Base-by-base conservation (phyloP, 2,888 invertebrate species). In the Tipula helvola region DNA sequence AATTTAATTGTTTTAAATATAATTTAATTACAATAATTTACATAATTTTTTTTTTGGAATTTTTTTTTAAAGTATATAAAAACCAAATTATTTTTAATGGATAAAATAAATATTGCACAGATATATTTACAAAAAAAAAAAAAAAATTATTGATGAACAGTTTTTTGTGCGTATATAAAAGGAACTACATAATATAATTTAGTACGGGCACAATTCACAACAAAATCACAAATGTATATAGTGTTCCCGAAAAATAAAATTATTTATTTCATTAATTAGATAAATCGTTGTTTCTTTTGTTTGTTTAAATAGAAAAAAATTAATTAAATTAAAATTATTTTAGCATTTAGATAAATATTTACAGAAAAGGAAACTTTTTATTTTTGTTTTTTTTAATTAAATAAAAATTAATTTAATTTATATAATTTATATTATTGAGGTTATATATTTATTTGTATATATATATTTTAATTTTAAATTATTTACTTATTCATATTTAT, bases 381-480 rank as follows among this genome's bases (percentile, higher is more conserved):
- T 28, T 47, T 36, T n/a, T n/a, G n/a, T n/a, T 47, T 86, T 86
- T 85, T 52, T 10, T 18, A 39, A 7, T 36, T 86, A 42, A 86
- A 86, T 57, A 52, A 86, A 86, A 52, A 36, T 39, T 83, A 83
- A 83, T 83, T 86, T 57, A 36, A 86, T 47, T 86, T 86, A 86
- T 83, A 84, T 39, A 71, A 71, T 71, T 28, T 71, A 39, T 84
- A 84, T 84, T 84, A 39, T 83, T 83, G 83, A 83, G 83, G 83
- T 83, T 86, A 86, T 28, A 36, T 86, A 71, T 71, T 12, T 44
- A 44, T 44, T 44, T 44, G 10, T 44, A 16, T 86, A 86, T 36
- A 47, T 52, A 36, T 44, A 86, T 39, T 39, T 52, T 44, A 44
- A 10, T 44, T 12, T 57, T 57, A 57, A 57, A 47, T 86, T 47